Percentiles rank a stretch among this genome's conserved stretches.
Evolutionary conservation across 64 coral and sea anemone genomes (phyloP).

Genomic region (Stylophora pistillata): DNA sequence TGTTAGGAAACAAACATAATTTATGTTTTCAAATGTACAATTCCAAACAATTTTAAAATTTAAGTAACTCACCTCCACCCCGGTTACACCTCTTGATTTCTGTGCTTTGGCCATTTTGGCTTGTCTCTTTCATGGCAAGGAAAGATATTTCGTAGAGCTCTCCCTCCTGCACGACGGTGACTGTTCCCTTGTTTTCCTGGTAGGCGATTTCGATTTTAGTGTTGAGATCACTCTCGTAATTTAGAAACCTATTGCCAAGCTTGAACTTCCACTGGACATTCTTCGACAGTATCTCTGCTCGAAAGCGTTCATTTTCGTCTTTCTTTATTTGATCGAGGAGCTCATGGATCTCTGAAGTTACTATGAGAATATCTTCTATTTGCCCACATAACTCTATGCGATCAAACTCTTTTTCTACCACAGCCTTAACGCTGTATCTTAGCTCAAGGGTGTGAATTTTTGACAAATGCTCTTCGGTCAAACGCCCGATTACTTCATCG

Average conservation of each 20-base stretch:
- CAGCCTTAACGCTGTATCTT: slow-evolving; percentile 1
- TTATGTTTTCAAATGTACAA: no score
- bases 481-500: slow-evolving; percentile 13
- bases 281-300: slow-evolving; percentile 47
- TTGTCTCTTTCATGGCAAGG: neutral
- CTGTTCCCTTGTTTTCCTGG: neutral
- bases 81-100: neutral
- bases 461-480: slow-evolving; percentile 19
- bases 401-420: slow-evolving; percentile 5
- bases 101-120: neutral
- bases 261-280: slow-evolving; percentile 61
- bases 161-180: neutral
- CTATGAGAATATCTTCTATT: slow-evolving; percentile 42
- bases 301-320: slow-evolving; percentile 6
- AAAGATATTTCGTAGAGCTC: slow-evolving; percentile 12
- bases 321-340: slow-evolving; percentile 27
- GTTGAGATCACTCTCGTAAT: slow-evolving; percentile 28
- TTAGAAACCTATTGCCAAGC: neutral
- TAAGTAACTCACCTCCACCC: neutral
- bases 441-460: slow-evolving; percentile 27
- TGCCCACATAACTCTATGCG: slow-evolving; percentile 45
- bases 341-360: slow-evolving; percentile 34
- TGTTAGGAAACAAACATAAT: no score
- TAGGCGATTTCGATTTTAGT: slow-evolving; percentile 59
- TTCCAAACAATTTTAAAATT: no score